Evolutionary conservation across 2,113 vertebrate species (phyloP).

Genomic region (Promerops cafer): DNA sequence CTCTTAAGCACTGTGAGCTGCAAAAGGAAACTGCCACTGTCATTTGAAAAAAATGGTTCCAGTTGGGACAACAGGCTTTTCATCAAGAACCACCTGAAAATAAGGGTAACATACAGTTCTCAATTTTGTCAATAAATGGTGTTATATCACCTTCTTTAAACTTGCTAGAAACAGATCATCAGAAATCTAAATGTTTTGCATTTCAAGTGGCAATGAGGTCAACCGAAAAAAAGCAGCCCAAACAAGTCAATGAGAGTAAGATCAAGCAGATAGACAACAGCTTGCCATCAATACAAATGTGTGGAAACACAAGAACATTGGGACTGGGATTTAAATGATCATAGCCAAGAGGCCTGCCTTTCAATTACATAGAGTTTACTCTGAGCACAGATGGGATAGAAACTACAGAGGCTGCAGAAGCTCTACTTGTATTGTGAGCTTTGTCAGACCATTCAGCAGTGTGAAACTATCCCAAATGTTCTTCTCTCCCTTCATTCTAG

Average conservation of each 20-base stretch:
- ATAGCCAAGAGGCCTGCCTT: neutral
- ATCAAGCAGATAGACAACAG: neutral
- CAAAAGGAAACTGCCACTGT: neutral
- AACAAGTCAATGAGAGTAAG: neutral
- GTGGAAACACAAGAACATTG: neutral
- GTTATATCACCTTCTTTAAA: neutral
- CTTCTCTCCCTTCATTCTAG: neutral
- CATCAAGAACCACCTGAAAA: neutral
- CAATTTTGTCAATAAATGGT: neutral
- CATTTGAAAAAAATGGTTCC: neutral
- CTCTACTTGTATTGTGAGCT: neutral
- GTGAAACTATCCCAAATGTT: neutral
- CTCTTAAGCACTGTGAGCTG: neutral
- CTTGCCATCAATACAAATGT: neutral
- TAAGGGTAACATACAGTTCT: neutral
- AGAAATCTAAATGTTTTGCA: neutral
- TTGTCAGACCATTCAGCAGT: neutral
- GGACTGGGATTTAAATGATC: neutral
- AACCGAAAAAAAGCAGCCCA: neutral
- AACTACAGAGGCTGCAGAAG: neutral
- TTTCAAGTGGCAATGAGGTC: neutral
- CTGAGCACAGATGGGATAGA: neutral
- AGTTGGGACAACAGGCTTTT: neutral
- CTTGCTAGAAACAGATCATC: neutral
- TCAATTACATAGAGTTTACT: neutral